These are phyloP conservation scores for Chymomyza costata DNA, from an alignment of 1,140 invertebrate genomes.

Conservation along the genomic window DNA sequence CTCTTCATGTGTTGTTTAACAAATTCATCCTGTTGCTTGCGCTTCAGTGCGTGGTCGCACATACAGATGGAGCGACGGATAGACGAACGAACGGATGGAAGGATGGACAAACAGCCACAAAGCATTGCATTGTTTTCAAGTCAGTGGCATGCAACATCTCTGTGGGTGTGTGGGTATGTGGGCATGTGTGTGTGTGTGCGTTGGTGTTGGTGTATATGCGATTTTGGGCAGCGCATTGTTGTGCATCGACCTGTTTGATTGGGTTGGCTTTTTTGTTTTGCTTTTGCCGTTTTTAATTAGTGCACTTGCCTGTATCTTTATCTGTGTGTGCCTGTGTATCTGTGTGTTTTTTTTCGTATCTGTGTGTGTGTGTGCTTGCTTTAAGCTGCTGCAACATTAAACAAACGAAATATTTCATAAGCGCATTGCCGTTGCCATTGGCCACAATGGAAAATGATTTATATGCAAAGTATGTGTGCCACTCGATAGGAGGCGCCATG, in stretches of 20 bases:
- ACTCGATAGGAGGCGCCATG: too few species aligned
- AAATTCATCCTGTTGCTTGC: constrained; percentile 71
- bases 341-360: background rate
- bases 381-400: constrained; percentile 29
- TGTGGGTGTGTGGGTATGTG: constrained; percentile 15
- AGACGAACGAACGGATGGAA: too few species aligned
- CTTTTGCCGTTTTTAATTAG: constrained; percentile 71
- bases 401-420: constrained; percentile 69
- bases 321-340: constrained; percentile 3
- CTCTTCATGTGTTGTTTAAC: constrained; percentile 60
- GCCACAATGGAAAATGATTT: constrained; percentile 67
- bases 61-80: too few species aligned
- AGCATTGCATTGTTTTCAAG: constrained; percentile 38
- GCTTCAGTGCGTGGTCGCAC: constrained; percentile 65
- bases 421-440: constrained; percentile 56
- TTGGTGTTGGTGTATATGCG: too few species aligned
- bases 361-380: constrained; percentile 32
- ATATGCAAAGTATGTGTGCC: constrained; percentile 57
- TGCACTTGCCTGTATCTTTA: constrained; percentile 11
- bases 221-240: constrained; percentile 47
- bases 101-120: constrained; percentile 11
- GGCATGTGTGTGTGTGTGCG: constrained; percentile 14
- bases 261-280: constrained; percentile 48
- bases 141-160: constrained; percentile 5
- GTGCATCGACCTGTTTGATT: constrained; percentile 72